Evolutionary conservation across 1,140 invertebrate species (phyloP).

Genomic region (Nasonia longicornis): DNA sequence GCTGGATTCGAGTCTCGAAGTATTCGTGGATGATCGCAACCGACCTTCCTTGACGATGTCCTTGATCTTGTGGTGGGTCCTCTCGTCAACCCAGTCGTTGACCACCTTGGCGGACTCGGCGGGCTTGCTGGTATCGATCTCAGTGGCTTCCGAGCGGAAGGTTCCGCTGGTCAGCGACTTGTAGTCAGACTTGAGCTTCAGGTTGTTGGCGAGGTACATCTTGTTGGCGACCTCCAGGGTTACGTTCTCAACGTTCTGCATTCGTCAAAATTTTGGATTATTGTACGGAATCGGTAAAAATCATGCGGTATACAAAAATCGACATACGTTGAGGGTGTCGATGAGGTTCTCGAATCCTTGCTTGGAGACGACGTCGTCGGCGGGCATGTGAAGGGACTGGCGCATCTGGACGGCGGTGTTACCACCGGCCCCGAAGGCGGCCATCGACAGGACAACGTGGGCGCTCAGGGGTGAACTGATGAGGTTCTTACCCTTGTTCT

Average conservation of each 20-base stretch:
- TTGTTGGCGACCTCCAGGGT: constrained; percentile 60
- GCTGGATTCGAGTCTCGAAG: too few species aligned
- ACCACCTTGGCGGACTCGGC: constrained; percentile 62
- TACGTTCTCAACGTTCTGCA: constrained; percentile 56
- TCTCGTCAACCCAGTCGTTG: constrained; percentile 71
- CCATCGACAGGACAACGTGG: constrained; percentile 58
- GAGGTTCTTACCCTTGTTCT: constrained; percentile 50
- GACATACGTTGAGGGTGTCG: constrained; percentile 54
- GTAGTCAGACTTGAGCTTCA: constrained; percentile 52
- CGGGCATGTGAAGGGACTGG: constrained; percentile 53
- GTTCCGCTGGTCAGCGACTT: constrained; percentile 44
- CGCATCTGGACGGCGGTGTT: constrained; percentile 56
- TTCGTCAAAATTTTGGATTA: background rate
- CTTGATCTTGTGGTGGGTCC: constrained; percentile 72
- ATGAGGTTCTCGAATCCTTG: constrained; percentile 54
- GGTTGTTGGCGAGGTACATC: constrained; percentile 50
- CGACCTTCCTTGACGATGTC: constrained; percentile 68
- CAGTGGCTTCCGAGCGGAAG: constrained; percentile 55
- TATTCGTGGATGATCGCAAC: background rate
- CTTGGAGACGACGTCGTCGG: constrained; percentile 41
- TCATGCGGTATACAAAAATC: background rate
- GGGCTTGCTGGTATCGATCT: constrained; percentile 62
- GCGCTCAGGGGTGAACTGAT: constrained; percentile 59
- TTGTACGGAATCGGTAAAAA: too few species aligned
- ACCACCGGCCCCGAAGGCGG: constrained; percentile 56